phyloP scores from a whole-genome alignment of 2,888 invertebrate genomes.

The Lasiommata megera region DNA sequence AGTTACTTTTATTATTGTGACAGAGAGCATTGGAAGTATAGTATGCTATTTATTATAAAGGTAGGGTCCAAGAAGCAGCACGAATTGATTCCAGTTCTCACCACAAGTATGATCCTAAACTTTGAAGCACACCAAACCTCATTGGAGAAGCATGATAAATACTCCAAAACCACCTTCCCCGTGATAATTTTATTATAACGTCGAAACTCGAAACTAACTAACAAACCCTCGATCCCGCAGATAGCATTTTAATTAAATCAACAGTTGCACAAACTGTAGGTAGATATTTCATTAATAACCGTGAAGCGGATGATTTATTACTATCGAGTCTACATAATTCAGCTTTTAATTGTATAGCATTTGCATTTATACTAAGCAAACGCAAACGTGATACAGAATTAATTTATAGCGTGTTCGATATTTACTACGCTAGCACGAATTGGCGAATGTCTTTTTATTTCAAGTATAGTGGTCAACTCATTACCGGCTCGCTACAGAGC shows the following conservation, averaged over 20 bases:
- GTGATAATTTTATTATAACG: not conserved
- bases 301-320: slow-evolving; percentile 8
- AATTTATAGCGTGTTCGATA: not conserved
- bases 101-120: too few species aligned
- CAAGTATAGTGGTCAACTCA: too few species aligned
- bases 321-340: slow-evolving; percentile 17
- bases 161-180: too few species aligned
- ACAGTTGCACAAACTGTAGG: slow-evolving; percentile 12
- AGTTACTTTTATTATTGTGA: too few species aligned
- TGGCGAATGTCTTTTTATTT: too few species aligned
- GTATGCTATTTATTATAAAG: too few species aligned
- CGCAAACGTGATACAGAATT: slow-evolving; percentile 3
- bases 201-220: not conserved
- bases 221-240: not conserved
- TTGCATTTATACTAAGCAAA: slow-evolving; percentile 19
- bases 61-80: too few species aligned
- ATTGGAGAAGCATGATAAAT: too few species aligned
- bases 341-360: slow-evolving; percentile 15
- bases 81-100: too few species aligned
- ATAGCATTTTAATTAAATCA: slow-evolving; percentile 9
- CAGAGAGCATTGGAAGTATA: too few species aligned
- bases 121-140: too few species aligned
- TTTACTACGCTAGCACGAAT: not conserved
- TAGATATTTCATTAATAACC: slow-evolving; percentile 14
- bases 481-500: too few species aligned